Evolutionary conservation across 23 tunicate species (phyloP).

Genomic region (Ascidia mentula): DNA sequence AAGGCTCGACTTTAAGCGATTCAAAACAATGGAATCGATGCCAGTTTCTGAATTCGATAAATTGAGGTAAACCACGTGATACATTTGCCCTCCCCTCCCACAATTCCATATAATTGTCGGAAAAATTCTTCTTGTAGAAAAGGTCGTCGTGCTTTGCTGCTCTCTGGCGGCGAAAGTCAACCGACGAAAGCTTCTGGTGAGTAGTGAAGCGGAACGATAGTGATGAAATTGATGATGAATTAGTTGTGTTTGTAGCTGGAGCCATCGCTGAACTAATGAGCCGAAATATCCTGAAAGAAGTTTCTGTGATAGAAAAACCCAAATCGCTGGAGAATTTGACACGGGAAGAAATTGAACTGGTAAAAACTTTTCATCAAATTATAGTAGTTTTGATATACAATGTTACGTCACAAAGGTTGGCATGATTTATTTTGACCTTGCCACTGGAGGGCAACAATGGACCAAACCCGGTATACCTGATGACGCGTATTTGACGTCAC

Average conservation of each 20-base stretch:
- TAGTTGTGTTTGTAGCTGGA: neutral
- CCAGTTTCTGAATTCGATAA: constrained; percentile 67
- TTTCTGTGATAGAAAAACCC: neutral
- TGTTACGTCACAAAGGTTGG: constrained; percentile 14
- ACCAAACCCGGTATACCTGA: constrained; percentile 38
- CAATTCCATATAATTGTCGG: too few species aligned
- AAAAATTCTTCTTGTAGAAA: neutral
- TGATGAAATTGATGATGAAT: too few species aligned
- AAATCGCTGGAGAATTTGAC: neutral
- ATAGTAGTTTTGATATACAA: neutral
- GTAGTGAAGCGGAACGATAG: too few species aligned
- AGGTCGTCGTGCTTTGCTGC: constrained; percentile 18
- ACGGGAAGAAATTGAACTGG: constrained; percentile 52
- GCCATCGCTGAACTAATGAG: neutral
- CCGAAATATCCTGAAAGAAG: neutral
- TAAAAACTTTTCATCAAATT: neutral
- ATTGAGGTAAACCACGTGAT: constrained; percentile 31
- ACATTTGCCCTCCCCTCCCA: neutral
- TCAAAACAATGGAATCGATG: constrained; percentile 74
- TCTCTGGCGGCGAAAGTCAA: constrained; percentile 4
- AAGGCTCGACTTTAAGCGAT: constrained; percentile 10
- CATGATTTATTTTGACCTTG: constrained; percentile 61
- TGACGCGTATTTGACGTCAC: constrained; percentile 22
- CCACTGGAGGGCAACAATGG: constrained; percentile 41
- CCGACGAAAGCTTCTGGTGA: too few species aligned